These are phyloP conservation scores for Onchidella celtica DNA, from an alignment of 2,888 invertebrate genomes.

Conservation along the genomic window DNA sequence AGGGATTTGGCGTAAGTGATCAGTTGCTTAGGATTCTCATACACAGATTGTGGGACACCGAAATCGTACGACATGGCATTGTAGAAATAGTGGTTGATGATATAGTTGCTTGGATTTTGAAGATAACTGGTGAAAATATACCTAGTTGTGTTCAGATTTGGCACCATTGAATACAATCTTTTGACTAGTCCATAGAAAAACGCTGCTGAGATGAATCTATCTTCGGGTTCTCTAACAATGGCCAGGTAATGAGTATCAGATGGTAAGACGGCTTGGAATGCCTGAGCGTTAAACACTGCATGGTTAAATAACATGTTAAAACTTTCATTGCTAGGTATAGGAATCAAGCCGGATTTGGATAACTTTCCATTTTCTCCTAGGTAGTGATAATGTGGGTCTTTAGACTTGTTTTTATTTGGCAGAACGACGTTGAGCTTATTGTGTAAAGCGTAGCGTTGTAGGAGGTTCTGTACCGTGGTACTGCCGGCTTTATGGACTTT, in stretches of 20 bases:
- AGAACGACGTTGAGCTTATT: conserved; percentile 63
- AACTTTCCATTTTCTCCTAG: conserved; percentile 55
- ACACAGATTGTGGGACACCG: conserved; percentile 37
- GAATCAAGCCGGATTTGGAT: conserved; percentile 57
- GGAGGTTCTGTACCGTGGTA: conserved; percentile 67
- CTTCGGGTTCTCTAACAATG: conserved; percentile 57
- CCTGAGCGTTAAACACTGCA: conserved; percentile 61
- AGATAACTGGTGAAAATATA: too few species aligned
- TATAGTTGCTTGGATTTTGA: too few species aligned
- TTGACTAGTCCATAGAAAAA: conserved; percentile 50
- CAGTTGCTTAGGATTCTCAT: neutral
- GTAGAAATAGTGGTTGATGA: neutral
- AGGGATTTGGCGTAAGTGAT: conserved; percentile 54
- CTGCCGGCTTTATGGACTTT: conserved; percentile 72
- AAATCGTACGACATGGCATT: conserved; percentile 47
- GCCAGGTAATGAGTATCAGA: conserved; percentile 54
- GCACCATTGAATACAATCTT: neutral
- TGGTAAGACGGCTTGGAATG: conserved; percentile 56
- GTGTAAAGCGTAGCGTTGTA: conserved; percentile 62
- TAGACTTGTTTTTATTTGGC: conserved; percentile 56
- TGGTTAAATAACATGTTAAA: conserved; percentile 69
- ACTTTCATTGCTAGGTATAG: conserved; percentile 58
- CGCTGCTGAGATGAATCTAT: conserved; percentile 57
- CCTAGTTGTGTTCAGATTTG: too few species aligned
- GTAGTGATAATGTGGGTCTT: conserved; percentile 54